Conservation (phyloP, 1,140 invertebrate genomes). For the Octopus bimaculoides region DNA sequence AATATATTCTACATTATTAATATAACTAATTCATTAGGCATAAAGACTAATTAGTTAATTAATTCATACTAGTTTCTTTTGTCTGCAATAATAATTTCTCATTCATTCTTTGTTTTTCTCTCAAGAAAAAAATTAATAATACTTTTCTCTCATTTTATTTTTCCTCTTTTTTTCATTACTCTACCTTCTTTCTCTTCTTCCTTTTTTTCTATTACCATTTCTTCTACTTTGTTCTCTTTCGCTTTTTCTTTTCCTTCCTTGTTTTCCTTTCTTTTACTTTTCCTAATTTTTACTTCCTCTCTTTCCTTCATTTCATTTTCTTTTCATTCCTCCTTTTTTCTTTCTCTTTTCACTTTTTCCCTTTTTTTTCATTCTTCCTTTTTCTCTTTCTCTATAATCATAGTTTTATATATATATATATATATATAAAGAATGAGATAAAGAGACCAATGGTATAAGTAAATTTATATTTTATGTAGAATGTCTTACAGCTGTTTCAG, state of each 20-base stretch:
- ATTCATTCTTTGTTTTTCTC: no score
- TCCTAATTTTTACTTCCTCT: background rate
- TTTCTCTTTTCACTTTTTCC: constrained; percentile 2
- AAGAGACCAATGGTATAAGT: no score
- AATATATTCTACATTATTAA: no score
- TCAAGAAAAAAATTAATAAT: background rate
- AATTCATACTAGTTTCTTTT: no score
- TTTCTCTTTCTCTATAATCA: background rate
- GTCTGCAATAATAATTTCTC: no score
- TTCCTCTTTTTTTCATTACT: background rate
- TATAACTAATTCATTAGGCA: no score
- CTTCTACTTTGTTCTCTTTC: background rate
- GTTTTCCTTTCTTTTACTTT: background rate
- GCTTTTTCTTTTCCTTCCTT: background rate
- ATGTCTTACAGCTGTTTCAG: no score
- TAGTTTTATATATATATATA: no score
- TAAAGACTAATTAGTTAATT: no score
- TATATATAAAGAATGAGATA: no score
- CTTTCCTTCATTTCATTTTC: background rate
- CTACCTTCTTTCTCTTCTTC: background rate
- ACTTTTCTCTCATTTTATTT: background rate
- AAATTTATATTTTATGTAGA: no score
- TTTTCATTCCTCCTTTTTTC: background rate
- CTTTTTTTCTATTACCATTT: background rate
- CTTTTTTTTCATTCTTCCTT: background rate